Base-by-base conservation (phyloP, 1,140 invertebrate species). In the Drosophila parvula region DNA sequence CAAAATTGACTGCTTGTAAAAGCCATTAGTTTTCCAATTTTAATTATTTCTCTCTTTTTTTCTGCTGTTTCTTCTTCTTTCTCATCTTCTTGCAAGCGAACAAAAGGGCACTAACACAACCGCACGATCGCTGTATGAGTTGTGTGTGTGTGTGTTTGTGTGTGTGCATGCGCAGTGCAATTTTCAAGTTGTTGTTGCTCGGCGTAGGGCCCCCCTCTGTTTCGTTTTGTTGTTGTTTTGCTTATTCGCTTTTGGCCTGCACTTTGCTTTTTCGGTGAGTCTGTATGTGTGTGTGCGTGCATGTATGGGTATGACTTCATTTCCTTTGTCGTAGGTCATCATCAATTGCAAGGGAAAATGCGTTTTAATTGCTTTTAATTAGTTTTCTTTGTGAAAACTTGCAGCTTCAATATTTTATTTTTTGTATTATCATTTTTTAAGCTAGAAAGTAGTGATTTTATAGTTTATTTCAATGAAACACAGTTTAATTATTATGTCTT, bases 251-350 rank as follows among this genome's bases (percentile, higher is more conserved):
- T 79, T 69, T 84, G 62, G 63, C 62, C 45, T 68, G 65, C 67
- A 70, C 64, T 70, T 70, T 70, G 74, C 69, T 75, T 76, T 65
- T 74, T 48, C 60, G 57, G 45, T 43, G 43, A 48, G 44, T 48
- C 36, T 55, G n/a, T 65, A 48, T 51, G 43, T 51, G 55, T 73
- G 64, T 59, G 30, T 38, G 53, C 34, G 32, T 36, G 40, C 38
- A 67, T 83, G 82, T 86, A 51, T 83, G 86, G 73, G 84, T 83
- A 84, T 81, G 89, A 91, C 84, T 91, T 91, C 84, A 89, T 91
- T 91, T 91, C 89, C 89, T 91, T 91, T 91, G 89, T 91, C 89
- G 89, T 91, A 91, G 89, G 89, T 91, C 89, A 91, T 90, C 89
- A 82, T 73, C 85, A 85, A 84, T 74, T 84, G 67, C 69, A 67